phyloP scores from a whole-genome alignment of 2,888 invertebrate genomes.

The Dasypogon diadema region DNA sequence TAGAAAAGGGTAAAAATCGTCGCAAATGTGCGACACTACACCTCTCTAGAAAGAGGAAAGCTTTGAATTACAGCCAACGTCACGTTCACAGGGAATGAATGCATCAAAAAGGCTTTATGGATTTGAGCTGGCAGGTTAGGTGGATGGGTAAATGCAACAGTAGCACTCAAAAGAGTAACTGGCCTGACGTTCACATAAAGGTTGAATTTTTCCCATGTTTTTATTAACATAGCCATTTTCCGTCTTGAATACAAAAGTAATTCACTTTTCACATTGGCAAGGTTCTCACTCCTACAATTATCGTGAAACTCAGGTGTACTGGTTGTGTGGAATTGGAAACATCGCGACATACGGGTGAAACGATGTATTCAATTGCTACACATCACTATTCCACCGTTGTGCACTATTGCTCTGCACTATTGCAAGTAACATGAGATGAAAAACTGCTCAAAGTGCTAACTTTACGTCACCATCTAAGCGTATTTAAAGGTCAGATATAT shows the following conservation, averaged over 20 bases:
- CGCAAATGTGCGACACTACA: constrained; percentile 19
- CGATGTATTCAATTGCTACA: background rate
- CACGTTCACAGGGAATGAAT: constrained; percentile 33
- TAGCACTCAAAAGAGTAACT: background rate
- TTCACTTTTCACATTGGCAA: background rate
- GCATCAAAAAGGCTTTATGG: constrained; percentile 5
- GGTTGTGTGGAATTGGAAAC: background rate
- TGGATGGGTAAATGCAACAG: background rate
- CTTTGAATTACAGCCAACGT: constrained; percentile 42
- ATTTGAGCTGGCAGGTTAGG: background rate
- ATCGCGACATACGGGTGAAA: background rate
- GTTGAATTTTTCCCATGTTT: constrained; percentile 5
- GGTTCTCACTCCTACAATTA: background rate
- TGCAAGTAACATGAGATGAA: background rate
- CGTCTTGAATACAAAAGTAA: constrained; percentile 8
- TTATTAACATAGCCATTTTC: background rate
- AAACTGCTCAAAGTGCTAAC: background rate
- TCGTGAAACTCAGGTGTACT: constrained; percentile 26
- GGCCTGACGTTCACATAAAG: constrained; percentile 18
- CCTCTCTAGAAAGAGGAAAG: constrained; percentile 33
- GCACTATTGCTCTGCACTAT: background rate
- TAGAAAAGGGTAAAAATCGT: constrained; percentile 29
- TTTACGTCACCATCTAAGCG: background rate
- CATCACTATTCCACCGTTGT: background rate
- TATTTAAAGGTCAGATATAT: background rate